Evolutionary conservation across 2,113 vertebrate genomes (phyloP), one percentile per base, ranked within the genome.

Genomic region (Sorex araneus): DNA sequence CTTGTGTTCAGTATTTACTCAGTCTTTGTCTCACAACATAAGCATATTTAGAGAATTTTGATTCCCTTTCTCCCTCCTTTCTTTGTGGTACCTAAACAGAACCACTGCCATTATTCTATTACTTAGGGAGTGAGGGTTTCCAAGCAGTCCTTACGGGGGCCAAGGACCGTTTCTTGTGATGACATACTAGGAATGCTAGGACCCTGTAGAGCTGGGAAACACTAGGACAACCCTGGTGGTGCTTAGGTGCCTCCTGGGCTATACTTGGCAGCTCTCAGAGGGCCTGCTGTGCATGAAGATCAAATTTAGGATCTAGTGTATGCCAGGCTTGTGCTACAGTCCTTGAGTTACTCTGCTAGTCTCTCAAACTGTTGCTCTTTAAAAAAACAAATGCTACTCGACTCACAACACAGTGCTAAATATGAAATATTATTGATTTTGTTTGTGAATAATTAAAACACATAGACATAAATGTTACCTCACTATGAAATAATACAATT

Each of bases 1-100:
- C 13, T 34, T 83, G 54, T 87, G 77, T 45, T 85, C 84, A 89
- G 75, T n/a, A 69, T 15, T 85, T 85, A n/a, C 11, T 87, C 11
- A 79, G 32, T 76, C 16, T 89, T 45, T 73, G 27, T 77, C 92
- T 54, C 15, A 80, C 63, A 69, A 75, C n/a, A 32, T 30, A 18
- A 54, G 28, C 11, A 23, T 84, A 50, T 45, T 76, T 75, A 45
- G 70, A 36, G 54, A 89, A 23, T 86, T 40, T 9, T 64, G 15
- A 21, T 25, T 84, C 43, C 25, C 4, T 60, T 34, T 6, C n/a
- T 74, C 28, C 67, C 12, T 40, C 32, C 19, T 73, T 50, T 28
- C 7, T 77, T 75, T 86, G 45, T 70, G 43, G 50, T 73, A 69
- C 23, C 64, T 67, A 16, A 76, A 34, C 54, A 80, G 36, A 57